Conservation (phyloP, 2,797 vertebrate genomes). For the Arremon brunneinucha region DNA sequence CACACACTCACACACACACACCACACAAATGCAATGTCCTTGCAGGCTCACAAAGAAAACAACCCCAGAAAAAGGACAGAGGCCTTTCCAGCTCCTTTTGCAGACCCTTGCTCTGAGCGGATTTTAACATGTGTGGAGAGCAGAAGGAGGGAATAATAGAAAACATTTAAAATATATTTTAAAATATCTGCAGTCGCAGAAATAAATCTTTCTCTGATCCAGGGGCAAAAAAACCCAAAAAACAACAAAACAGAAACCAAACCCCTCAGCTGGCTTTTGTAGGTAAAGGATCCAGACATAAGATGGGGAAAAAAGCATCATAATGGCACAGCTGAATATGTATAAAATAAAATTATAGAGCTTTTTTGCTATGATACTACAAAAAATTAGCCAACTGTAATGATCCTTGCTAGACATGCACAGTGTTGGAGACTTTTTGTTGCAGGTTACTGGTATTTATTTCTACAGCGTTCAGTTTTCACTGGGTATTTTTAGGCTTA, state of each 20-base stretch:
- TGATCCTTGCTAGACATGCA: constrained; percentile 41
- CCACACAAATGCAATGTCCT: background rate
- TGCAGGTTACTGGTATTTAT: constrained; percentile 60
- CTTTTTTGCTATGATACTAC: background rate
- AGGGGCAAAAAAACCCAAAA: background rate
- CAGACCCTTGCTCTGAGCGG: constrained; percentile 51
- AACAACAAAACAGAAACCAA: background rate
- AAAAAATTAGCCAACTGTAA: constrained; percentile 15
- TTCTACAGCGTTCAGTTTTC: constrained; percentile 48
- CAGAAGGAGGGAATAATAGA: constrained; percentile 63
- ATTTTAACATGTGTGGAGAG: constrained; percentile 68
- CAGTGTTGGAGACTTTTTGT: background rate
- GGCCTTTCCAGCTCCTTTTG: background rate
- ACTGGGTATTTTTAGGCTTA: constrained; percentile 20
- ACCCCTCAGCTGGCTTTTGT: background rate
- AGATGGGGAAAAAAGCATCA: background rate
- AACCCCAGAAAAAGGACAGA: constrained; percentile 56
- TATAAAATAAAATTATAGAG: constrained; percentile 4
- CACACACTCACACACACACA: background rate
- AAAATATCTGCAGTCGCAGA: constrained; percentile 53
- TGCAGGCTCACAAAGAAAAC: constrained; percentile 71
- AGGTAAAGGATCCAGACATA: background rate
- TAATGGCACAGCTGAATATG: constrained; percentile 10
- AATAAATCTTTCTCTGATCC: constrained; percentile 46
- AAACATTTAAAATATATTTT: constrained; percentile 69